Conservation (phyloP, 2,113 vertebrate species). For the Neomonachus schauinslandi region DNA sequence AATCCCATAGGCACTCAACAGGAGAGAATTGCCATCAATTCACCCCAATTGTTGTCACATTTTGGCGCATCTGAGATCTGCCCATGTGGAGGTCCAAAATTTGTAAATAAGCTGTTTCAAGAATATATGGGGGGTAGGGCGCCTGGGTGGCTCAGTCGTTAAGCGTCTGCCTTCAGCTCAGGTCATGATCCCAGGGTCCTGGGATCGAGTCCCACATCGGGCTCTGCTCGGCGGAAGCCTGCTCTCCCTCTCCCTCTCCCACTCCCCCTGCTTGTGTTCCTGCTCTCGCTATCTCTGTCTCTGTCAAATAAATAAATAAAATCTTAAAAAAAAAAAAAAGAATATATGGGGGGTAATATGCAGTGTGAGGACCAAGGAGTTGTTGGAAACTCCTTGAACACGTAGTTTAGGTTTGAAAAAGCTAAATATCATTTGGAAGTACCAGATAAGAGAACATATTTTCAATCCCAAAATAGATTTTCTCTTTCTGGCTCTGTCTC, state of each 20-base stretch:
- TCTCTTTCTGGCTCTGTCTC: neutral
- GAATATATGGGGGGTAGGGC: neutral
- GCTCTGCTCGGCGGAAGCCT: no score
- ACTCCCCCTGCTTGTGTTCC: no score
- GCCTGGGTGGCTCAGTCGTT: no score
- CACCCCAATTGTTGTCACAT: neutral
- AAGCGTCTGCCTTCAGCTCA: no score
- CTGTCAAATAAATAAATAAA: no score
- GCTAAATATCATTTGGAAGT: neutral
- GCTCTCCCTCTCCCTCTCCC: no score
- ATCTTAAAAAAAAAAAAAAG: no score
- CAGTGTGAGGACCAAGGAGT: neutral
- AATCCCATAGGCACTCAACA: neutral
- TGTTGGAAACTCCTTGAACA: neutral
- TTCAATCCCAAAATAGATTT: slow-evolving; percentile 9
- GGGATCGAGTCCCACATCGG: no score
- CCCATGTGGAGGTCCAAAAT: neutral
- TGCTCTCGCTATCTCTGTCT: no score
- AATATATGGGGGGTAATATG: no score
- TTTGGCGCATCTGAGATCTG: neutral
- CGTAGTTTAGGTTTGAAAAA: neutral
- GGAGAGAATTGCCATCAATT: neutral
- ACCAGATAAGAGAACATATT: neutral
- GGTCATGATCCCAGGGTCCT: no score
- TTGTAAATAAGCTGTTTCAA: neutral